Base-by-base conservation (phyloP, 2,888 invertebrate genomes). In the Cyclophora albipunctata region DNA sequence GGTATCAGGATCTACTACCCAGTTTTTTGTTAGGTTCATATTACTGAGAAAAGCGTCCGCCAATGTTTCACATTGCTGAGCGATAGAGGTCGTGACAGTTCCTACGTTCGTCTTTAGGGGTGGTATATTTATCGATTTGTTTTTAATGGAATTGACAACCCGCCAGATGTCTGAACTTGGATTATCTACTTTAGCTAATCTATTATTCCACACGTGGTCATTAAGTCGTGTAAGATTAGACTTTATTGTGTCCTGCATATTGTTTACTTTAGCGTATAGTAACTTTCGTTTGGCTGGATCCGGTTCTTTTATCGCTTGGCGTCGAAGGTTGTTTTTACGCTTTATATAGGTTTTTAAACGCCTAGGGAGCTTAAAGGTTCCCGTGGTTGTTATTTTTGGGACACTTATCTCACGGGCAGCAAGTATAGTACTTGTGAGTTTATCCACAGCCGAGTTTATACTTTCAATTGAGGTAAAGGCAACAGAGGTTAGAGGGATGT, bases 111-210 rank as follows among this genome's bases (percentile, higher is more conserved):
- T 20, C 33, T 3, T 7, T 20, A 43, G 20, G 3, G 43, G 43
- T 20, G 43, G 20, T 20, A 43, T 43, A 2, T 33, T 7, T 33
- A 20, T 43, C 5, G 43, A 7, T 45, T 51, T 45, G 7, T 20
- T n/a, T n/a, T 41, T 51, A 0, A 48, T 4, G 5, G 37, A 34
- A 35, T 42, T 40, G 3, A 48, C 45, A 3, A 48, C n/a, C 33
- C 20, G 45, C 34, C 43, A 51, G 34, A 51, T 33, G 42, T 45
- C 45, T 4, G 42, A 7, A 6, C n/a, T 34, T 3, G 47, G 50
- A 5, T 47, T 47, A 42, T 35, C 45, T 5, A 48, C 42, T 42
- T 48, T 45, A 34, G 45, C 41, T n/a, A 45, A 34, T 42, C 45
- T 47, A 5, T 42, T 7, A 34, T 50, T 34, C 47, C 47, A 47